A percentile compares a stretch with the other conserved stretches of the same genome.
These are phyloP conservation scores for Lordiphosa clarofinis DNA, from an alignment of 1,140 invertebrate species.

Conservation along the genomic window DNA sequence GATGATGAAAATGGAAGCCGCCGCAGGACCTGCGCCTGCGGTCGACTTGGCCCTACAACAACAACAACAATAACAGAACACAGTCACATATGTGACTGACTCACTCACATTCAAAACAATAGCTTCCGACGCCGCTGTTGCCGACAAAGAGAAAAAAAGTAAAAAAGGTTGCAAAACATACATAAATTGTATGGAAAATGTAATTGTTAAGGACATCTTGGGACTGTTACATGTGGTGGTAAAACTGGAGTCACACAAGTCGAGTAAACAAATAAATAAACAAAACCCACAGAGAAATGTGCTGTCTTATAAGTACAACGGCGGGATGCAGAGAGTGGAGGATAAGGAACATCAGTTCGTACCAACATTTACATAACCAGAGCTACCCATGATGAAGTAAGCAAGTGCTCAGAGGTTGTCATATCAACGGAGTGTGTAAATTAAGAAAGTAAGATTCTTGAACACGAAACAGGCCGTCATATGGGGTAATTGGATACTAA, in stretches of 20 bases:
- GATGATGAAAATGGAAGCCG: constrained; percentile 70
- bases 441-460: too few species aligned
- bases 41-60: constrained; percentile 22
- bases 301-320: too few species aligned
- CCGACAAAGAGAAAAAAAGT: constrained; percentile 1
- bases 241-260: constrained; percentile 14
- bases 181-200: constrained; percentile 64
- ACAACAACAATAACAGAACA: constrained; percentile 1
- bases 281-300: constrained; percentile 13
- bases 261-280: constrained; percentile 56
- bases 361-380: too few species aligned
- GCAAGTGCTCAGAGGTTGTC: too few species aligned
- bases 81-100: constrained; percentile 38
- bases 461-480: too few species aligned
- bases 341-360: too few species aligned
- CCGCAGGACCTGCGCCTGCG: constrained; percentile 55
- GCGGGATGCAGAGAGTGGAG: too few species aligned
- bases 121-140: constrained; percentile 25
- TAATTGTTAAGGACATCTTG: constrained; percentile 68
- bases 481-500: too few species aligned
- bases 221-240: constrained; percentile 16
- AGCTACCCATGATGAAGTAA: too few species aligned
- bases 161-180: constrained; percentile 57
- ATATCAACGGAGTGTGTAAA: too few species aligned
- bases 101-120: constrained; percentile 59